phyloP scores from a whole-genome alignment of 2,888 invertebrate species.

The Beris chalybata region DNA sequence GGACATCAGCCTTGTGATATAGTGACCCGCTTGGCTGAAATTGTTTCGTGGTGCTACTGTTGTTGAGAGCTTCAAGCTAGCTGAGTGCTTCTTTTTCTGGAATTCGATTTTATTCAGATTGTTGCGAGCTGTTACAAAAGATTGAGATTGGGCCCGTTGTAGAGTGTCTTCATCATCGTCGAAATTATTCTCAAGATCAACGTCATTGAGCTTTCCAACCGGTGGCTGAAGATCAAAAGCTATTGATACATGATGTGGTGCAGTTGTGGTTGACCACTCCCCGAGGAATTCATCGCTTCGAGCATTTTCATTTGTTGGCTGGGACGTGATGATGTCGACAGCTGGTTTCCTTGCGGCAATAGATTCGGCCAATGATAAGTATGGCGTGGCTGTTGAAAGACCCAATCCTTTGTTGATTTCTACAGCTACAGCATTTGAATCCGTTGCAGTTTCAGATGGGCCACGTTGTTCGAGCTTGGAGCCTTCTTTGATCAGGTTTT shows the following conservation, averaged over 20 bases:
- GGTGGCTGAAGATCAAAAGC: conserved; percentile 44
- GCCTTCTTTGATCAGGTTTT: conserved; percentile 11
- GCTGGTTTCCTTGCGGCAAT: conserved; percentile 32
- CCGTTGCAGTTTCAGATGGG: conserved; percentile 49
- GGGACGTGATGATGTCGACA: conserved; percentile 48
- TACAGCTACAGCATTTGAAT: conserved; percentile 55
- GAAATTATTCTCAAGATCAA: conserved; percentile 34
- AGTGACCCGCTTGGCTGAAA: conserved; percentile 20
- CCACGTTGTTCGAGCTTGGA: not conserved
- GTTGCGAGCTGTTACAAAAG: conserved; percentile 65
- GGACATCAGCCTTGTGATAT: conserved; percentile 17
- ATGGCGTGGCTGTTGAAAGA: conserved; percentile 47
- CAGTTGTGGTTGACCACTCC: conserved; percentile 44
- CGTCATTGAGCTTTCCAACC: conserved; percentile 5
- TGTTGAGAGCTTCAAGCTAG: conserved; percentile 25
- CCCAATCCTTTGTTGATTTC: conserved; percentile 58
- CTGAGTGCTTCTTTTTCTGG: not conserved
- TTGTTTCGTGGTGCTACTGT: conserved; percentile 31
- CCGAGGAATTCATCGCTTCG: conserved; percentile 48
- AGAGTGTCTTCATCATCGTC: conserved; percentile 68
- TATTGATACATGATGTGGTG: conserved; percentile 42
- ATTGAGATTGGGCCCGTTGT: conserved; percentile 71
- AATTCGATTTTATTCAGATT: conserved; percentile 34
- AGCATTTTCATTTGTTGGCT: conserved; percentile 47
- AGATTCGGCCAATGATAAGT: conserved; percentile 14